These are phyloP conservation scores for Burhinus bistriatus DNA, from an alignment of 2,113 vertebrate species.

Conservation along the genomic window DNA sequence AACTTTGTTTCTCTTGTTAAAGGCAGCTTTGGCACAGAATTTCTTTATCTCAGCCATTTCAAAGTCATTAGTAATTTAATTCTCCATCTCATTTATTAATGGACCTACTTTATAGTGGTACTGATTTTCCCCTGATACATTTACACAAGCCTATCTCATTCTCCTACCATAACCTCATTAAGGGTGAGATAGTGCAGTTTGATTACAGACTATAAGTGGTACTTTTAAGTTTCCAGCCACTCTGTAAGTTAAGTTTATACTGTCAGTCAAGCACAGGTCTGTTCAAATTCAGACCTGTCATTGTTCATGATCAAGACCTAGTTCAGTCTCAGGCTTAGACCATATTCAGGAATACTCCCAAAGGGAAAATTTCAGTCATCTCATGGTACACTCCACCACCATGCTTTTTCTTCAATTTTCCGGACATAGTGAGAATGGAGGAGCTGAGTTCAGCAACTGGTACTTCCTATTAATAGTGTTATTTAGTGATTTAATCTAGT, in stretches of 20 bases:
- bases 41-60: slow-evolving; percentile 40
- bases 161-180: background rate
- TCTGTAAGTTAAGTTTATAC: background rate
- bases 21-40: background rate
- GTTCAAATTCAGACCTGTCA: background rate
- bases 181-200: background rate
- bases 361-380: background rate
- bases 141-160: background rate
- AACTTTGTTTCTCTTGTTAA: slow-evolving; percentile 1
- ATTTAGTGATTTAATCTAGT: background rate
- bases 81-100: slow-evolving; percentile 46
- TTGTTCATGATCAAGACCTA: background rate
- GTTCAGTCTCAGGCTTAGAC: background rate
- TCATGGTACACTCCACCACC: background rate
- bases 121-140: slow-evolving; percentile 7
- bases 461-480: background rate
- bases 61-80: slow-evolving; percentile 39
- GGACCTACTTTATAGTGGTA: background rate
- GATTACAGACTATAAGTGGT: background rate
- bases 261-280: background rate
- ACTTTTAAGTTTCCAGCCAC: background rate
- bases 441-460: background rate
- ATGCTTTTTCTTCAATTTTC: background rate
- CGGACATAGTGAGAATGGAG: background rate
- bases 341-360: background rate